Evolutionary conservation across 2,888 invertebrate genomes (phyloP).

Genomic region (Steinernema carpocapsae): DNA sequence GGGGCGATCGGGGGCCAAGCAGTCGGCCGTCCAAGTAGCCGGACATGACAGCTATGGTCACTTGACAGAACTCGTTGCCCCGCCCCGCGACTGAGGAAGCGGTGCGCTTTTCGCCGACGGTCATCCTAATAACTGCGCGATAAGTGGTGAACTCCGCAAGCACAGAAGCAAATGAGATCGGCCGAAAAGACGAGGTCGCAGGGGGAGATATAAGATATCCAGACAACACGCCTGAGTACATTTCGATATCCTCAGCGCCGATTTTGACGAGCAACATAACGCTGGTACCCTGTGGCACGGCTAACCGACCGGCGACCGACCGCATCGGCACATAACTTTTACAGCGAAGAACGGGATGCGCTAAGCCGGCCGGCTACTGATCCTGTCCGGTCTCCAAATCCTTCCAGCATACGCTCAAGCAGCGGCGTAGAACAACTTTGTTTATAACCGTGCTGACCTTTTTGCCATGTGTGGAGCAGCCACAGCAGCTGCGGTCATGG

Average conservation of each 20-base stretch:
- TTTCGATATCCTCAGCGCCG: constrained; percentile 32
- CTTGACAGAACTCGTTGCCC: background rate
- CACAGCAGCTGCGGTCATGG: constrained; percentile 14
- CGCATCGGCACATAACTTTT: constrained; percentile 34
- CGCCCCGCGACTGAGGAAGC: constrained; percentile 17
- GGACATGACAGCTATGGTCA: constrained; percentile 35
- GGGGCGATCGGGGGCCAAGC: constrained; percentile 24
- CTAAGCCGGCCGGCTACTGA: background rate
- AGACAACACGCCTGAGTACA: constrained; percentile 28
- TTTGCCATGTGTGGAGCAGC: constrained; percentile 24
- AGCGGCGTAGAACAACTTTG: background rate
- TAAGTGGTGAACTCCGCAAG: constrained; percentile 10
- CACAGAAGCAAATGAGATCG: constrained; percentile 17
- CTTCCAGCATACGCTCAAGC: background rate
- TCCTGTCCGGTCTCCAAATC: background rate
- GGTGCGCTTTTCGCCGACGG: constrained; percentile 34
- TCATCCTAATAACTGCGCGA: constrained; percentile 33
- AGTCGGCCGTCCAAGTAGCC: constrained; percentile 32
- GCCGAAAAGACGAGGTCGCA: background rate
- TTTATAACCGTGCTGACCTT: constrained; percentile 4
- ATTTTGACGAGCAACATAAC: constrained; percentile 35
- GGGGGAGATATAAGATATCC: constrained; percentile 23
- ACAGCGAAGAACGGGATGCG: constrained; percentile 19
- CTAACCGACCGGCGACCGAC: constrained; percentile 33
- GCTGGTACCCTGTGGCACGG: constrained; percentile 35